Evolutionary conservation across 1,140 invertebrate genomes (phyloP).

Genomic region (Aphelenchoides avenae): DNA sequence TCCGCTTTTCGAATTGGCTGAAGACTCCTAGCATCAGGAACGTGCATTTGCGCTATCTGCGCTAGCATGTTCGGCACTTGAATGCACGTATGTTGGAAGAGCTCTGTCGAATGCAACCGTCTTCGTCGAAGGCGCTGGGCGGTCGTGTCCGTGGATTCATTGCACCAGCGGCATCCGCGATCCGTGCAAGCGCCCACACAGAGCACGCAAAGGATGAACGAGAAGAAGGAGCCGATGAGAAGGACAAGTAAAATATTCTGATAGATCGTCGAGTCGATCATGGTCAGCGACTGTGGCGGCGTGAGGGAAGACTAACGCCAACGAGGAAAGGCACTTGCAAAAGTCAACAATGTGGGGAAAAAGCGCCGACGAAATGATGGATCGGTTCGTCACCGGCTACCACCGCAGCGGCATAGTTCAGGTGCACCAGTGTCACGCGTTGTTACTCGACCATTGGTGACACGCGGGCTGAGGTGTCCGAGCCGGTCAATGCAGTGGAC

Average conservation of each 20-base stretch:
- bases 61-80: neutral
- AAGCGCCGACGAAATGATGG: too few relatives aligned
- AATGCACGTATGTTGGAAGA: neutral
- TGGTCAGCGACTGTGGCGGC: too few relatives aligned
- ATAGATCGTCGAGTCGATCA: too few relatives aligned
- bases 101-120: neutral
- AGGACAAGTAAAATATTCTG: conserved; percentile 46
- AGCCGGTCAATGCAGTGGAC: too few relatives aligned
- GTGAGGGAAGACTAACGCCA: too few relatives aligned
- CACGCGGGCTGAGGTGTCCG: too few relatives aligned
- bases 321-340: too few relatives aligned
- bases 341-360: too few relatives aligned
- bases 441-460: too few relatives aligned
- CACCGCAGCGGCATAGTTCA: too few relatives aligned
- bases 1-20: neutral
- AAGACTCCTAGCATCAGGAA: neutral
- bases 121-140: conserved; percentile 1
- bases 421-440: too few relatives aligned
- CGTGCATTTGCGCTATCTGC: conserved; percentile 2
- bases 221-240: conserved; percentile 48
- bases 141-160: conserved; percentile 13
- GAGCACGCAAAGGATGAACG: conserved; percentile 52
- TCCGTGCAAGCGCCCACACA: conserved; percentile 52
- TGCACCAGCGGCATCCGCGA: conserved; percentile 42
- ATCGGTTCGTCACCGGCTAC: too few relatives aligned